Evolutionary conservation across 2,113 vertebrate genomes (phyloP), one percentile per base, ranked within the genome.

Genomic region (Accipiter virgatus): DNA sequence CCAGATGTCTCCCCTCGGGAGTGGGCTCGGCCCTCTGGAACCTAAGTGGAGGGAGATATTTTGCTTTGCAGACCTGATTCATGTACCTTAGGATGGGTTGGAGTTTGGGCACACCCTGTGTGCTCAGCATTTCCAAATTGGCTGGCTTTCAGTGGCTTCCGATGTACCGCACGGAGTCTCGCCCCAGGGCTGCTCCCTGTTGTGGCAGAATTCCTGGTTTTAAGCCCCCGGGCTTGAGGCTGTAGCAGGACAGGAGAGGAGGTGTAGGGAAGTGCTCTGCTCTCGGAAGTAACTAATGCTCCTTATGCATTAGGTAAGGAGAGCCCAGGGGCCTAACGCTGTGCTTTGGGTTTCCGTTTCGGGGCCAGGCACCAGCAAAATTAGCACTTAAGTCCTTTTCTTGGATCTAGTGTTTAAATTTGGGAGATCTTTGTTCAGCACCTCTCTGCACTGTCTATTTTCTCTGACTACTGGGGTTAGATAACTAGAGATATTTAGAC

Each of bases 71-170:
- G 93, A 88, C 96, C 95, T 96, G 87, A 97, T 96, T 96, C 87
- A 82, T 21, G 66, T 85, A 62, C 78, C 84, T 88, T 72, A 94
- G 92, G 87, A 93, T 0, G 78, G 78, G 81, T 77, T 96, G 84
- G 66, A 91, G 96, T 90, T 93, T 45, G 81, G 96, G 63, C 96
- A 95, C 96, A 97, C 96, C 96, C 95, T 95, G 45, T 88, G 78
- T 94, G 81, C 92, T 97, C 96, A 96, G 96, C 96, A 93, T 73
- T 96, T 97, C 96, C 96, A 97, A 97, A 48, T n/a, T 96, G 96
- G 96, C 95, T 94, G 31, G 32, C 73, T 85, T 91, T 96, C 96
- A 31, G 2, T 74, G 77, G 89, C 84, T 96, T 91, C 91, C 84
- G 12, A 94, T 75, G 73, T 65, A 52, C 55, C 0, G 0, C 23